phyloP scores from a whole-genome alignment of 2,888 invertebrate genomes.

The Epirrhoe alternata region DNA sequence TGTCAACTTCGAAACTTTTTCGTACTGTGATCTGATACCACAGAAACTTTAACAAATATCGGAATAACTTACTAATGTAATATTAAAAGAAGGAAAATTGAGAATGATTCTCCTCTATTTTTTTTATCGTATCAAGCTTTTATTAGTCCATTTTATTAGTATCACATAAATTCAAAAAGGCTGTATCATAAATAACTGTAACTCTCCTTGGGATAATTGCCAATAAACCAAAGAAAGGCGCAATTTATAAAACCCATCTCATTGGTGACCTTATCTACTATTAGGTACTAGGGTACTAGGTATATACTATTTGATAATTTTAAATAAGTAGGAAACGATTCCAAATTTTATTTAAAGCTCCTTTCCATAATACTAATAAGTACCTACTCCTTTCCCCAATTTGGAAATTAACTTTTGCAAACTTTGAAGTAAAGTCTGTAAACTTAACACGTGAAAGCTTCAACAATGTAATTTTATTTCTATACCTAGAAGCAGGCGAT shows the following conservation, averaged over 20 bases:
- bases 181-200: neutral
- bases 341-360: neutral
- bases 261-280: neutral
- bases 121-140: neutral
- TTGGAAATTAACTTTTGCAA: neutral
- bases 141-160: neutral
- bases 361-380: neutral
- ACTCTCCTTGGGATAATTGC: constrained; percentile 1
- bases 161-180: no score
- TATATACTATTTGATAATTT: neutral
- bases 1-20: constrained; percentile 24
- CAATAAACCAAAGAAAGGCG: neutral
- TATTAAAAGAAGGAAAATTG: neutral
- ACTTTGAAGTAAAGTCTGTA: neutral
- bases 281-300: no score
- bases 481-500: constrained; percentile 23
- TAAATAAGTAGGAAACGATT: no score
- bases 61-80: constrained; percentile 12
- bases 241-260: neutral
- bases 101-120: neutral
- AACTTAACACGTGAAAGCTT: neutral
- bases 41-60: constrained; percentile 18
- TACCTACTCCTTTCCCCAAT: neutral
- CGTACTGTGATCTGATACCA: constrained; percentile 19
- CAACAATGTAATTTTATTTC: constrained; percentile 20